Conservation (phyloP, 2,797 vertebrate genomes). For the Catharus ustulatus region DNA sequence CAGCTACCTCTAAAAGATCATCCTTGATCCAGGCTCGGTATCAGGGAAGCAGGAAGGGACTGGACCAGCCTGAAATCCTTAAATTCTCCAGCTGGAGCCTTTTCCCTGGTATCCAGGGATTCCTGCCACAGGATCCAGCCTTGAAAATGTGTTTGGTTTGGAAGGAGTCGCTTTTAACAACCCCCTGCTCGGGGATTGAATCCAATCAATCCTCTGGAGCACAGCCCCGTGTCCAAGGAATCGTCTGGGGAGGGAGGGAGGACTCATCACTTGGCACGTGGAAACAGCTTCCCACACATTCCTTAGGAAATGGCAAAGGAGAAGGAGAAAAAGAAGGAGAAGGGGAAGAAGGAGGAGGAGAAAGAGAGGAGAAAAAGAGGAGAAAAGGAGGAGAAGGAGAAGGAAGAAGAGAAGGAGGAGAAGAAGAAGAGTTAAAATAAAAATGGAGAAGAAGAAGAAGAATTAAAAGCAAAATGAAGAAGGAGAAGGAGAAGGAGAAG, state of each 20-base stretch:
- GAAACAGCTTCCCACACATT: neutral
- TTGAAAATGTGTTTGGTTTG: constrained; percentile 10
- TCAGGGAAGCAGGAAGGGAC: neutral
- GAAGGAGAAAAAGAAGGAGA: neutral
- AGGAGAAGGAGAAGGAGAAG: no score
- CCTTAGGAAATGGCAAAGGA: neutral
- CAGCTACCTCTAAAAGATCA: neutral
- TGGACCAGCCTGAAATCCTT: neutral
- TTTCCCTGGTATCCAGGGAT: neutral
- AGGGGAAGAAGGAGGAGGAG: neutral
- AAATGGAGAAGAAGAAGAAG: no score
- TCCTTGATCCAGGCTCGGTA: neutral
- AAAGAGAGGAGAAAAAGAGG: accelerated
- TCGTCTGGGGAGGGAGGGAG: constrained; percentile 5
- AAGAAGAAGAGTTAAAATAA: neutral
- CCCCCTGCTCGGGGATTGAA: neutral
- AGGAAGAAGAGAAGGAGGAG: neutral
- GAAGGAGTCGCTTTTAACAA: constrained; percentile 2
- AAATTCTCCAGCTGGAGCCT: neutral
- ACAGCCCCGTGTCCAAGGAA: neutral
- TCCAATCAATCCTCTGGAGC: neutral
- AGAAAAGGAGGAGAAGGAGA: neutral
- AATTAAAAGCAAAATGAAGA: no score
- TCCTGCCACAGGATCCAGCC: neutral
- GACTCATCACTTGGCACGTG: neutral